Evolutionary conservation across 2,888 invertebrate species (phyloP), one percentile per base, ranked within the genome.

Genomic region (Augiades crinisus): DNA sequence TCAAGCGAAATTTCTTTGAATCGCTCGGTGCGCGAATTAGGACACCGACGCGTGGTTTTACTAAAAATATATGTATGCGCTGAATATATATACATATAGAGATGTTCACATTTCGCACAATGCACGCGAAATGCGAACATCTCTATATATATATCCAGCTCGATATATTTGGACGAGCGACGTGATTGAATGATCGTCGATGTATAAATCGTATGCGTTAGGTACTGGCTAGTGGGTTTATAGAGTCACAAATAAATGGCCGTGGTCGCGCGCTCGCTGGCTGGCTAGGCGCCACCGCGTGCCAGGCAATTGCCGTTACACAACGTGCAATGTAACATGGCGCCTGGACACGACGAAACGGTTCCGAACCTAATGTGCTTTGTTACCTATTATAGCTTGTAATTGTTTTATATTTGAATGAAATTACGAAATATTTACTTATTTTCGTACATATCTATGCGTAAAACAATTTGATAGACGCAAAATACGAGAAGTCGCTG

Each of bases 171-270:
- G 17, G 22, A 5, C 10, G 5, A 33, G 12, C 31, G 31, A 17
- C 12, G 8, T 33, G 40, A 49, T 34, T 40, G 21, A 47, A 22
- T 40, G 33, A 17, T 30, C n/a, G 47, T 16, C n/a, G 21, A 27
- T 37, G 30, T 31, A 49, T 49, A 40, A 30, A 24, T 34, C 21
- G 40, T 24, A 10, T 14, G 10, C 6, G 30, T 14, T 38, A 40
- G 10, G 3, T 24, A 13, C 24, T n/a, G n/a, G n/a, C 21, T 24
- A 21, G 4, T 24, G 16, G 17, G 22, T 22, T 41, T 50, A 50
- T 36, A 36, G 36, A 27, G 53, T 59, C 57, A 67, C 65, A 75
- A 78, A 78, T 78, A 81, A 69, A 61, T 56, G 66, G 36, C 65
- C 66, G 56, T 65, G 65, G 58, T 54, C 57, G 62, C 61, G 12